phyloP scores from a whole-genome alignment of 2,113 vertebrate genomes.

The Vidua chalybeata region DNA sequence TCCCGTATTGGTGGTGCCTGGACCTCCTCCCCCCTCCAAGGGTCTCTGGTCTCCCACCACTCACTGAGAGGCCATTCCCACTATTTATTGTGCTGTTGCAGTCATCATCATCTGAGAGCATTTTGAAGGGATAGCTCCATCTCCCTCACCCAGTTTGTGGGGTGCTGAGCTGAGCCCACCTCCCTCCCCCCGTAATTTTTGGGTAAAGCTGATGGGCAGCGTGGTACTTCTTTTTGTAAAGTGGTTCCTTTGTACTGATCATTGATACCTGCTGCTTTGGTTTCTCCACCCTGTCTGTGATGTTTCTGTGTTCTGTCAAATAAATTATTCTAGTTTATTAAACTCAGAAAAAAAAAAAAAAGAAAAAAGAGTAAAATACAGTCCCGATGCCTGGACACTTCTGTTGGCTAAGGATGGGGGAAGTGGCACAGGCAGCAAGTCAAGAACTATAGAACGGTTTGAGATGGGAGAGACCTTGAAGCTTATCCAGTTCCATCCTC shows the following conservation, averaged over 20 bases:
- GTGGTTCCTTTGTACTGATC: slow-evolving; percentile 65
- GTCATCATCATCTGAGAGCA: not conserved
- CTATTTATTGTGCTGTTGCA: not conserved
- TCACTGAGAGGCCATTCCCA: not conserved
- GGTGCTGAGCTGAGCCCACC: not conserved
- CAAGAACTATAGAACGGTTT: not conserved
- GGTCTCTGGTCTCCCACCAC: not conserved
- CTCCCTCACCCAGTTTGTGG: not conserved
- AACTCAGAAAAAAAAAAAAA: slow-evolving; percentile 35
- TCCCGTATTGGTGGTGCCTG: not conserved
- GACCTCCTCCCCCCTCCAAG: not conserved
- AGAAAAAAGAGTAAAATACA: not conserved
- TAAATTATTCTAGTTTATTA: slow-evolving; percentile 80
- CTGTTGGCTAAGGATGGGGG: not conserved
- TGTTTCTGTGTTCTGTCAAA: slow-evolving; percentile 71
- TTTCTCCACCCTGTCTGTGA: slow-evolving; percentile 62
- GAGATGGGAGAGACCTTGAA: not conserved
- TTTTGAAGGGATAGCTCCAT: not conserved
- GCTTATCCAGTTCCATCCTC: not conserved
- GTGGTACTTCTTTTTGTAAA: slow-evolving; percentile 61
- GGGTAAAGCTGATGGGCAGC: slow-evolving; percentile 18
- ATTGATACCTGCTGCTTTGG: slow-evolving; percentile 46
- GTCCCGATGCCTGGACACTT: not conserved
- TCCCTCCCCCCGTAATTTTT: not conserved
- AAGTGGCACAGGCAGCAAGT: not conserved